Base-by-base conservation (phyloP, 2,797 vertebrate genomes). In the Eleutherodactylus coqui region DNA sequence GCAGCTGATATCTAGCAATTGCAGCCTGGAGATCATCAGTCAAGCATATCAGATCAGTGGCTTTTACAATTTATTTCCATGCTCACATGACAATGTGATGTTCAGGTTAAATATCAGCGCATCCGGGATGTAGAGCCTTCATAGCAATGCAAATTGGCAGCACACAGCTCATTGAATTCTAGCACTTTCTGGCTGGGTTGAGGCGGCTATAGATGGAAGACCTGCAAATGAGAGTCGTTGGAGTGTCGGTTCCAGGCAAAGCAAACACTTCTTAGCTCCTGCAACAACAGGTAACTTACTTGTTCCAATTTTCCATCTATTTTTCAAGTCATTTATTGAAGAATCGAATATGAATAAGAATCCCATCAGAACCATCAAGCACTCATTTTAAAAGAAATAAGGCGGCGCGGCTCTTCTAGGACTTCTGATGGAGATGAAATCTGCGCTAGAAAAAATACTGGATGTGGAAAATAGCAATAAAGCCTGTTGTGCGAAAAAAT, bases 11-110 rank as follows among this genome's bases (percentile, higher is more conserved):
- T 86, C 85, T 82, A 75, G 79, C 81, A 77, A 70, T 55, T 86
- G 85, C 85, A 82, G 85, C 85, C 62, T 82, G 62, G 73, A 86
- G 79, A 86, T 86, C 79, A 82, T 86, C 85, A 82, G 72, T 82
- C 72, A 86, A 70, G 85, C 79, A 70, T 77, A 82, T 86, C 72
- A 76, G 85, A 76, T 86, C 79, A 78, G 79, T 77, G 79, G 72
- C 85, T 77, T 86, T 83, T 78, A 86, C 85, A 82, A 82, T 86
- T 86, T 79, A 83, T 86, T 86, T 82, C 81, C 73, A 82, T 82
- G 85, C 85, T 82, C 79, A 77, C 85, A 69, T 75, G 62, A 76
- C 79, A 69, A 77, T 82, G 51, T 77, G 79, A 82, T 86, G 85
- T 86, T 86, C 47, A 62, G 85, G 85, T 86, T 82, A 86, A 86